Percentiles rank a stretch among this genome's conserved stretches.
These are phyloP conservation scores for Colinus virginianus DNA, from an alignment of 2,113 vertebrate species.

Conservation along the genomic window DNA sequence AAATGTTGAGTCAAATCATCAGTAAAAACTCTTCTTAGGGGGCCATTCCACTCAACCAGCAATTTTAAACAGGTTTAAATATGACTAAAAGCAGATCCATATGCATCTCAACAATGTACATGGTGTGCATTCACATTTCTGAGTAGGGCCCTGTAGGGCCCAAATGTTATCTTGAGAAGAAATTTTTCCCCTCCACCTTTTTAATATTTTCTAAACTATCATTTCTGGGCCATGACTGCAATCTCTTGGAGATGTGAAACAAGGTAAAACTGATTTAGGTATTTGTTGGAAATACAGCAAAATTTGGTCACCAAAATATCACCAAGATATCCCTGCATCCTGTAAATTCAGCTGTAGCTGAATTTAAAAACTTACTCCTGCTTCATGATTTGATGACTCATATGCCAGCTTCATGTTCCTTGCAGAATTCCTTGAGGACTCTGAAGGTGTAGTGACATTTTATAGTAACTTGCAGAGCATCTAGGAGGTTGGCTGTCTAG, in stretches of 20 bases:
- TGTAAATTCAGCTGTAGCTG: not conserved
- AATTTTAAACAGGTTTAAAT: constrained; percentile 1
- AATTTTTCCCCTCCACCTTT: not conserved
- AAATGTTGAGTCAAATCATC: not conserved
- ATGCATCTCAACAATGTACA: not conserved
- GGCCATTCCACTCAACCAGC: not conserved
- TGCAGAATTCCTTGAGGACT: not conserved
- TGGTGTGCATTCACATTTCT: not conserved
- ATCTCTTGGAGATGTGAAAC: not conserved
- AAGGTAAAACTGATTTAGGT: not conserved
- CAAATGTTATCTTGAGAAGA: not conserved
- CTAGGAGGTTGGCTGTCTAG: not conserved
- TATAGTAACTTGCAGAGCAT: not conserved
- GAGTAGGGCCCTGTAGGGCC: not conserved
- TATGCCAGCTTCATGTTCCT: constrained; percentile 2
- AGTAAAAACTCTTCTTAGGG: not conserved
- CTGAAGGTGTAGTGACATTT: not conserved
- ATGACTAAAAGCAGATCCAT: not conserved
- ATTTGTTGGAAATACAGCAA: not conserved
- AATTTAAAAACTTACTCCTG: not conserved
- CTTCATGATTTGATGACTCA: constrained; percentile 23
- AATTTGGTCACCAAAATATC: not conserved
- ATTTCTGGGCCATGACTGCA: not conserved
- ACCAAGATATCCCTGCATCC: not conserved
- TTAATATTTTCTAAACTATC: not conserved